Evolutionary conservation across 2,113 vertebrate genomes (phyloP).

Genomic region (Cyanoderma ruficeps): DNA sequence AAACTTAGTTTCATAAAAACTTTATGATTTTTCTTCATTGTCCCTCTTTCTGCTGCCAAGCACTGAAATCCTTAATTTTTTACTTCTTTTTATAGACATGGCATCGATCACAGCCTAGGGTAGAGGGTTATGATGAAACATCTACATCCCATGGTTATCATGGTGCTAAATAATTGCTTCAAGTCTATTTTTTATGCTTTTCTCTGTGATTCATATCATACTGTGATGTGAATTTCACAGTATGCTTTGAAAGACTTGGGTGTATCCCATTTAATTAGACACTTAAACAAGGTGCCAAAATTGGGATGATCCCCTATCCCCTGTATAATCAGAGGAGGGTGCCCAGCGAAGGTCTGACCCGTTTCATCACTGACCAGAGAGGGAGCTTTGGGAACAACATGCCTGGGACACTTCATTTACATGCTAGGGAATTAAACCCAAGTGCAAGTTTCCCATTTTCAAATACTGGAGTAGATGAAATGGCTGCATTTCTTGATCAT

Average conservation of each 20-base stretch:
- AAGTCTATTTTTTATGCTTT: background rate
- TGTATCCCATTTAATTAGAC: background rate
- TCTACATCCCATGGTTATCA: background rate
- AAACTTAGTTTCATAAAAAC: conserved; percentile 33
- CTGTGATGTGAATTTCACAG: background rate
- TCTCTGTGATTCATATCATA: background rate
- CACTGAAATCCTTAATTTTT: background rate
- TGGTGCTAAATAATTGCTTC: background rate
- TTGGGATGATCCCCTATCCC: background rate
- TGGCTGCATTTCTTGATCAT: background rate
- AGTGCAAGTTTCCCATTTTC: background rate
- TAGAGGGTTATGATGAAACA: background rate
- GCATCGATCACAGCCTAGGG: background rate
- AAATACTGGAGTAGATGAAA: background rate
- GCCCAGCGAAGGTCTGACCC: background rate
- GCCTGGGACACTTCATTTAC: background rate
- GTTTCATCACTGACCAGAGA: background rate
- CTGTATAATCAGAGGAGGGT: background rate
- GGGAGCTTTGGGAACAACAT: background rate
- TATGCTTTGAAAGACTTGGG: rapidly evolving
- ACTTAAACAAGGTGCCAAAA: background rate
- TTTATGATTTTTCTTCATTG: background rate
- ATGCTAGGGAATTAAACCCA: background rate
- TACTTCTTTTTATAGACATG: background rate
- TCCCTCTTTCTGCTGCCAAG: background rate